Base-by-base conservation (phyloP, 2,888 invertebrate genomes). In the Stenolophus ochropezus region DNA sequence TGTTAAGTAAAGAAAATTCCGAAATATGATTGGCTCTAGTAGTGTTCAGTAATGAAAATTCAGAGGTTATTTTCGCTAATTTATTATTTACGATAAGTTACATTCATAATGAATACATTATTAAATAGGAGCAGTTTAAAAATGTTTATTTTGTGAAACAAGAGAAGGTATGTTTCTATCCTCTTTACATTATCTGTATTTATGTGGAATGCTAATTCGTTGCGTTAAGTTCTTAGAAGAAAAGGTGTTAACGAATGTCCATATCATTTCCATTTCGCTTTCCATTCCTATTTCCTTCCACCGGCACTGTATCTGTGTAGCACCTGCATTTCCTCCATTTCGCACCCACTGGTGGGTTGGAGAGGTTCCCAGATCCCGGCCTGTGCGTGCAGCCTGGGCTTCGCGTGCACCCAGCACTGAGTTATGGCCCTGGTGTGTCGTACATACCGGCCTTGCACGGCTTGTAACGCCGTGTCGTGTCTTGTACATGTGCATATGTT, bases 401-500 rank as follows among this genome's bases (percentile, higher is more conserved):
- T 69, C 69, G 69, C 69, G 69, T 69, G 69, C 47, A 69, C 69
- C 47, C 33, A 69, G 33, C 42, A 18, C 33, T 69, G 69, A 69
- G 42, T 69, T 42, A 69, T 42, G 42, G 18, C 42, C 69, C 69
- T 14, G 14, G 16, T 18, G 33, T 69, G 69, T 42, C 69, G 21
- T 69, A 69, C 69, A 69, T 69, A 18, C 69, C 18, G 69, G 69
- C 47, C 33, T 58, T 14, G 58, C 23, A 16, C 21, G 69, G 61
- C 61, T 23, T 25, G 25, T 25, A 61, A 23, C 23, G 61, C 23
- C 61, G 69, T 69, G 69, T 69, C 69, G 69, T 69, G 69, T 69
- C 69, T 69, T 69, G 20, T 69, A 47, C 69, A 69, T 42, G 42
- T 69, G 69, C 69, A 69, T 69, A 69, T 69, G 69, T 69, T 69